Evolutionary conservation across 2,797 vertebrate species (phyloP), one percentile per base, ranked within the genome.

Genomic region (Poliocrania exsul): DNA sequence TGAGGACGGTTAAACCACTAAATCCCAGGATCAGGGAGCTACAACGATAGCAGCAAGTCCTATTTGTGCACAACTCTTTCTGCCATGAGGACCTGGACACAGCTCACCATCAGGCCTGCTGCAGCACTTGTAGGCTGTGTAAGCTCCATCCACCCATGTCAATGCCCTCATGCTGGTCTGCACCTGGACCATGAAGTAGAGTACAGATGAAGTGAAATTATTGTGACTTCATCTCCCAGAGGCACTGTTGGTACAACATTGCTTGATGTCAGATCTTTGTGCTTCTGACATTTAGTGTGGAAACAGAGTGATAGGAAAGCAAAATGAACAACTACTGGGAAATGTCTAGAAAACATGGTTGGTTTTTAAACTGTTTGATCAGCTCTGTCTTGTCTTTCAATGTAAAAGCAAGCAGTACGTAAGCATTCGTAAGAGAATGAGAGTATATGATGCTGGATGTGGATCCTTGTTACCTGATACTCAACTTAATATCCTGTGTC

Each of bases 331-430:
- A 35, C 14, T 19, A 4, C 15, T 40, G 54, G 51, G 51, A 86
- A 86, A 61, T 47, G 16, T 20, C 4, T 86, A 23, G n/a, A 38
- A 72, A 46, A 31, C 2, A 3, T 79, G 18, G 2, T 31, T 88
- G 79, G 5, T 70, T 91, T 92, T 71, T 75, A 50, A 66, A 92
- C 58, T 54, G 15, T 88, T 95, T 91, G 37, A 23, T 91, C 65
- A 70, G 44, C 16, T 91, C 69, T 89, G 70, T 37, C 47, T 62
- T 64, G 29, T 47, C 16, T 85, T 46, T 46, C 56, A 47, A 6
- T 35, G 57, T 47, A 69, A 91, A 80, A 73, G 50, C 18, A 78
- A 77, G 7, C 13, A 61, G 40, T 54, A 49, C 72, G 50, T 47
- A 92, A 66, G 8, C n/a, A 47, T 86, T 81, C 86, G 31, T 91